Conservation (phyloP, 2,797 vertebrate genomes). For the Fundulus diaphanus region DNA sequence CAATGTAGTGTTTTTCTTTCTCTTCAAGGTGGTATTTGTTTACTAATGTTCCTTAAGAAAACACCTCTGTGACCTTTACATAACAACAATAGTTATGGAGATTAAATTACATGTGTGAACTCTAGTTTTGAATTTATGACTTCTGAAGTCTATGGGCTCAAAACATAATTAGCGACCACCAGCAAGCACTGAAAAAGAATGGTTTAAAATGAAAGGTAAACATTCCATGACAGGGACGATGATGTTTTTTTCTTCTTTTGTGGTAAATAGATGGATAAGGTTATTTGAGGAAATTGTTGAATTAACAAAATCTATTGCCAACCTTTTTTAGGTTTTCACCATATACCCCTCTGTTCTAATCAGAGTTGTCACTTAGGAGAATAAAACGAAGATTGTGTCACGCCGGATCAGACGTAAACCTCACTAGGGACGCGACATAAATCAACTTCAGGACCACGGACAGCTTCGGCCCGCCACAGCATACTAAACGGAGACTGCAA, state of each 20-base stretch:
- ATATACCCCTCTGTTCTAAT: conserved; percentile 29
- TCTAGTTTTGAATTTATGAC: not conserved
- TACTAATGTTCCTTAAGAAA: not conserved
- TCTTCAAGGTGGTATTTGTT: not conserved
- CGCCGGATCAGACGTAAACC: conserved; percentile 49
- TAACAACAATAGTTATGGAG: not conserved
- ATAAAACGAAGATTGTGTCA: conserved; percentile 42
- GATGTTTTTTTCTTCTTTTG: conserved; percentile 8
- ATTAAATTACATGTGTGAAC: not conserved
- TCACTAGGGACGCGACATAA: conserved; percentile 57
- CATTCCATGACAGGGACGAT: conserved; percentile 11
- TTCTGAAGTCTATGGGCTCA: not conserved
- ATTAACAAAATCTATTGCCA: conserved; percentile 26
- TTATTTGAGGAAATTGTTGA: conserved; percentile 32
- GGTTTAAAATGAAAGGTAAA: conserved; percentile 25
- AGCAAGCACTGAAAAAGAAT: conserved; percentile 6
- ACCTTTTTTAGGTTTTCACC: conserved; percentile 47
- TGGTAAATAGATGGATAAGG: conserved; percentile 22
- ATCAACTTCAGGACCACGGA: conserved; percentile 60
- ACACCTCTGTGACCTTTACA: not conserved
- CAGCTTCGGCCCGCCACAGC: conserved; percentile 48
- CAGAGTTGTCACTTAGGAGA: conserved; percentile 44
- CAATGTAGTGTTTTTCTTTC: too few species aligned
- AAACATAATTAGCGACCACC: conserved; percentile 23
- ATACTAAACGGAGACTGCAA: conserved; percentile 59